These are phyloP conservation scores for Isurus oxyrinchus DNA, from an alignment of 2,113 vertebrate genomes.

Conservation along the genomic window DNA sequence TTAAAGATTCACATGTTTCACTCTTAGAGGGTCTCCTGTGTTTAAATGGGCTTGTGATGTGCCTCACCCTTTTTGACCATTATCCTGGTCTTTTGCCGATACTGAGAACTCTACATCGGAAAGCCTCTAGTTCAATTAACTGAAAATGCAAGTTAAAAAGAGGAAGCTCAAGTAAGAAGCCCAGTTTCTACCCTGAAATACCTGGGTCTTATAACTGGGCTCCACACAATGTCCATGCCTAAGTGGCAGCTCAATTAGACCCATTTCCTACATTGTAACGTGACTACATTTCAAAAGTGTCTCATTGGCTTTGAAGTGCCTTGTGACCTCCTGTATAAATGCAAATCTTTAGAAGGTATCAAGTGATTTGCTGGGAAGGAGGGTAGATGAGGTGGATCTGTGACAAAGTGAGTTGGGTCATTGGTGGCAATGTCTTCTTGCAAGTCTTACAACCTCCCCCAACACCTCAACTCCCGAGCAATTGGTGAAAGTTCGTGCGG, in stretches of 20 bases:
- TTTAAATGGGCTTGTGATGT: neutral
- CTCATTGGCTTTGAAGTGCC: neutral
- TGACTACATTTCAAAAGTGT: neutral
- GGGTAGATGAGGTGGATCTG: neutral
- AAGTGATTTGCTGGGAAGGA: neutral
- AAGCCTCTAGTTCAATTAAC: too few species aligned
- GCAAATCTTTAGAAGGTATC: neutral
- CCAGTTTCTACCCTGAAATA: neutral
- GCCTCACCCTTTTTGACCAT: neutral
- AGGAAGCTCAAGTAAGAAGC: neutral
- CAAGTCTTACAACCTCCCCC: neutral
- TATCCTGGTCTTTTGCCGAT: neutral
- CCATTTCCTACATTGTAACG: neutral
- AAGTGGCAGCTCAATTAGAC: neutral
- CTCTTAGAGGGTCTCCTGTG: neutral
- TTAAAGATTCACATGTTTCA: neutral
- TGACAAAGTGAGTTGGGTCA: neutral
- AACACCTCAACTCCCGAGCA: neutral
- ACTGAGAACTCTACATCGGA: neutral
- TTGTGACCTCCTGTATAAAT: neutral
- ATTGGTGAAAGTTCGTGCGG: too few species aligned
- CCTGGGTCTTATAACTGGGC: neutral
- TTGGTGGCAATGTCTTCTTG: neutral
- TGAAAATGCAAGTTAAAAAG: neutral
- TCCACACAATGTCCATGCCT: neutral